These are phyloP conservation scores for Haplotaxodon microlepis DNA, from an alignment of 2,113 vertebrate species.

Conservation along the genomic window DNA sequence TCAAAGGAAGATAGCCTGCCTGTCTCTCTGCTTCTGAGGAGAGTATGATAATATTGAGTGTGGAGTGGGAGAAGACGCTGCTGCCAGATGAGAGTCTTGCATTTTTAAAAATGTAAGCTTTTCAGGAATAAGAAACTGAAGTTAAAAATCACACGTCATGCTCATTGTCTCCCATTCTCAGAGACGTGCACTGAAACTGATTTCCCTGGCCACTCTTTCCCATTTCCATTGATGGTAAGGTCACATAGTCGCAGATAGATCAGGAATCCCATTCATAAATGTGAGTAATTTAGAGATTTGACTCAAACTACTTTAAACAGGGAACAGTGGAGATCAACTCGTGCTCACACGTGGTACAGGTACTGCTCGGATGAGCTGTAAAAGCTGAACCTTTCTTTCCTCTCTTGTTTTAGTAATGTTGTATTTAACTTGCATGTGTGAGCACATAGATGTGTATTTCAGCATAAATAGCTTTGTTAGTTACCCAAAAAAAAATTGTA, in stretches of 20 bases:
- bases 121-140: conserved; percentile 13
- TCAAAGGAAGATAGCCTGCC: background rate
- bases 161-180: background rate
- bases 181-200: background rate
- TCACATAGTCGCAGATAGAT: background rate
- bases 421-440: background rate
- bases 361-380: background rate
- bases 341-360: background rate
- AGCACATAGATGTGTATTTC: background rate
- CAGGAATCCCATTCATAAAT: background rate
- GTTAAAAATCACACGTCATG: conserved; percentile 14
- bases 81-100: background rate
- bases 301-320: background rate
- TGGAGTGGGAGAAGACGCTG: background rate
- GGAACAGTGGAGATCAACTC: background rate
- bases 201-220: background rate
- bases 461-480: background rate
- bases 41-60: conserved; percentile 6
- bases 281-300: background rate
- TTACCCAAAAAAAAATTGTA: background rate
- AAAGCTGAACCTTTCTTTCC: background rate
- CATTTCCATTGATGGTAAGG: background rate
- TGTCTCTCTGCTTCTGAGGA: background rate
- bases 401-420: background rate
- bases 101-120: background rate